These are phyloP conservation scores for Cryptocheilus praepositus DNA, from an alignment of 2,888 invertebrate genomes.

Conservation along the genomic window DNA sequence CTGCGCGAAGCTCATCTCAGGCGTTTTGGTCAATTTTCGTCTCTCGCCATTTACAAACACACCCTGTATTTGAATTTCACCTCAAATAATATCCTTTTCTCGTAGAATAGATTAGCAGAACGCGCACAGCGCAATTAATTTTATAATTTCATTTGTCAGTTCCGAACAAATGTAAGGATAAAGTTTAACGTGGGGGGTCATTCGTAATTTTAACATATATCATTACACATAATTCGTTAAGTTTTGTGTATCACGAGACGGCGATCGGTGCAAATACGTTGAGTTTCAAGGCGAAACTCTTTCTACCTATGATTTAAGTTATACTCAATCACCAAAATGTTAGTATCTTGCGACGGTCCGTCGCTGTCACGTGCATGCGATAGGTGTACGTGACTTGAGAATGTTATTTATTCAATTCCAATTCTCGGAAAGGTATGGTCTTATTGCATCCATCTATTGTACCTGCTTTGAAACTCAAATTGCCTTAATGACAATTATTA, in stretches of 20 bases:
- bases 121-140: too few relatives aligned
- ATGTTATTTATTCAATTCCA: slow-evolving; percentile 41
- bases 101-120: too few relatives aligned
- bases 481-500: slow-evolving; percentile 72
- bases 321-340: slow-evolving; percentile 51
- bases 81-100: neutral
- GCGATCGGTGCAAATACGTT: slow-evolving; percentile 44
- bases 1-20: neutral
- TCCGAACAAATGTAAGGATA: too few relatives aligned
- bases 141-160: too few relatives aligned
- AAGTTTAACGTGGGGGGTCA: too few relatives aligned
- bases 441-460: slow-evolving; percentile 60
- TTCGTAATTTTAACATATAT: too few relatives aligned
- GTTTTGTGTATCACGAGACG: slow-evolving; percentile 35
- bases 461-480: slow-evolving; percentile 73
- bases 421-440: slow-evolving; percentile 30
- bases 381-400: slow-evolving; percentile 27
- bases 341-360: slow-evolving; percentile 34
- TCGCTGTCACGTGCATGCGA: too few relatives aligned
- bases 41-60: neutral
- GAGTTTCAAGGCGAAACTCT: slow-evolving; percentile 49
- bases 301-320: slow-evolving; percentile 44
- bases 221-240: neutral
- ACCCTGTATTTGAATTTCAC: neutral
- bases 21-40: neutral